Percentiles rank a stretch among this genome's conserved stretches.
Conservation (phyloP, 1,140 invertebrate species). For the Megalopta genalis region DNA sequence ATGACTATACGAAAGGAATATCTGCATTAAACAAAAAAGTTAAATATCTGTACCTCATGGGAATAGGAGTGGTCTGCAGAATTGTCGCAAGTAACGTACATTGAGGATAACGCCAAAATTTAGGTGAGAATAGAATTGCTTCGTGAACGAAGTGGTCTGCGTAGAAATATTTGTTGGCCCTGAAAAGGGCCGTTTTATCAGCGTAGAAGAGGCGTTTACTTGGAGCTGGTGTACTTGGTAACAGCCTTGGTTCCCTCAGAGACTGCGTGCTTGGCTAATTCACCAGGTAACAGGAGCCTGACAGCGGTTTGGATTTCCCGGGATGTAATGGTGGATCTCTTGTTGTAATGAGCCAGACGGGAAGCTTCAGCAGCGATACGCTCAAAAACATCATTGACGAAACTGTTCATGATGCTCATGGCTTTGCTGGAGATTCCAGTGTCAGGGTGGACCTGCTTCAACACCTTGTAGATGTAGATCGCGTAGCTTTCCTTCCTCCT, state of each 20-base stretch:
- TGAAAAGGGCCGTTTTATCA: slow-evolving; percentile 65
- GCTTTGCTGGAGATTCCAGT: slow-evolving; percentile 81
- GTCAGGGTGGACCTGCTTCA: slow-evolving; percentile 85
- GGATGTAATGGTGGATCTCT: slow-evolving; percentile 78
- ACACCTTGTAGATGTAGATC: slow-evolving; percentile 86
- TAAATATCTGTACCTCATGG: too few relatives aligned
- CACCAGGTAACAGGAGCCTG: slow-evolving; percentile 75
- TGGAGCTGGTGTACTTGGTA: slow-evolving; percentile 68
- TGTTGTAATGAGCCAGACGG: slow-evolving; percentile 82
- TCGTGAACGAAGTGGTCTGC: too few relatives aligned
- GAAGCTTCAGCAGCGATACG: slow-evolving; percentile 83
- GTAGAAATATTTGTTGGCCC: slow-evolving; percentile 54
- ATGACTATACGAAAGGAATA: too few relatives aligned
- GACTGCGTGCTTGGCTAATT: slow-evolving; percentile 71
- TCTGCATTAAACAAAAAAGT: too few relatives aligned
- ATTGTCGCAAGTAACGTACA: too few relatives aligned
- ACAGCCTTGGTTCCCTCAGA: slow-evolving; percentile 56
- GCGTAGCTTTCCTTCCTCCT: slow-evolving; percentile 85
- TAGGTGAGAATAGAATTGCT: too few relatives aligned
- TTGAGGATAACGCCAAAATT: too few relatives aligned
- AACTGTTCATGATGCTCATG: slow-evolving; percentile 85
- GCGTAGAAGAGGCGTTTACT: slow-evolving; percentile 42
- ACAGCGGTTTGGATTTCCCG: slow-evolving; percentile 78
- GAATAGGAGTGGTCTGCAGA: too few relatives aligned
- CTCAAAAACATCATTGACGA: slow-evolving; percentile 82